Evolutionary conservation across 2,113 vertebrate genomes (phyloP).

Genomic region (Oreochromis tanganicae): DNA sequence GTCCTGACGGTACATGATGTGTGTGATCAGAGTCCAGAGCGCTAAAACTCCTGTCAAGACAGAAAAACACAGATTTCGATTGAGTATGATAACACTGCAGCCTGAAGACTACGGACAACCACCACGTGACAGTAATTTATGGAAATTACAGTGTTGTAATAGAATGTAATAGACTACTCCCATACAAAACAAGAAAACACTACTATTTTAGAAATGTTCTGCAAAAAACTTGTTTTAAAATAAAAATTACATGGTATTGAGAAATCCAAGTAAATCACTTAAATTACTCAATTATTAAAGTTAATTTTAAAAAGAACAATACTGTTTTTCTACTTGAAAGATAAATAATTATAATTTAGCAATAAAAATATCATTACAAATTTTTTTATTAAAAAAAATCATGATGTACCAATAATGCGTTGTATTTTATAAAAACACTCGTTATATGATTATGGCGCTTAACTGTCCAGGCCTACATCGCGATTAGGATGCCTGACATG

Average conservation of each 20-base stretch:
- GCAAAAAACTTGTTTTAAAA: neutral
- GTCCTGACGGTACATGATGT: conserved; percentile 96
- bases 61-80: neutral
- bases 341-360: neutral
- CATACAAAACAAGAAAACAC: neutral
- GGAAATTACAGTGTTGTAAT: neutral
- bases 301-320: neutral
- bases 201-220: neutral
- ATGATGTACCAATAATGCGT: neutral
- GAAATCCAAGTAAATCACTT: neutral
- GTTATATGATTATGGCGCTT: neutral
- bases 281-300: neutral
- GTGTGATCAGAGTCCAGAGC: conserved; percentile 88
- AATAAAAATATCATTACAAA: neutral
- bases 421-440: too few species aligned
- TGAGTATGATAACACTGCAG: neutral
- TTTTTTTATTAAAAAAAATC: neutral
- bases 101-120: neutral
- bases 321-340: neutral
- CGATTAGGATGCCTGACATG: neutral
- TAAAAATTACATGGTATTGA: neutral
- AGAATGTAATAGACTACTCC: neutral
- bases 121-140: neutral
- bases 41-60: conserved; percentile 85
- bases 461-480: neutral